Evolutionary conservation across 2,113 vertebrate genomes (phyloP), one percentile per base, ranked within the genome.

Genomic region (Nycticryphes semicollaris): DNA sequence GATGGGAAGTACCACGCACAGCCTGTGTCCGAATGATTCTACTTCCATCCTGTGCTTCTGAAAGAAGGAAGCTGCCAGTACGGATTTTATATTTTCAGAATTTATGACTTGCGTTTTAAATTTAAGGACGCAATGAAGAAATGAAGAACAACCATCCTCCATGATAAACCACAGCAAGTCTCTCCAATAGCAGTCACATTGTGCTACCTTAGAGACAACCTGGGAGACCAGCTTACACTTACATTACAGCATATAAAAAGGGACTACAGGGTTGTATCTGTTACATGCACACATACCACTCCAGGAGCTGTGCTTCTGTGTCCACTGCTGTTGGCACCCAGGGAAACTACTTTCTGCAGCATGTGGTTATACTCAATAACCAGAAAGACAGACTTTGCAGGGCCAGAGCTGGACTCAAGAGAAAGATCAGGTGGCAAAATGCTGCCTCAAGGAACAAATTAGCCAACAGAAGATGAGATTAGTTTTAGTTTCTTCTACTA

Each of bases 341-440:
- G 21, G 28, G 54, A 79, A 93, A 85, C 12, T 17, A 6, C 50
- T 87, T 89, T 87, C 35, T 89, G 57, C 70, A 84, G 30, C 6
- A 30, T 37, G 30, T 68, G 66, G 37, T 82, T 88, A 53, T 67
- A 67, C 28, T 72, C 63, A 69, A 12, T 27, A 81, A 74, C 13
- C 21, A n/a, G 75, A 53, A 53, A 88, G 72, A 66, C 45, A 95
- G 83, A 85, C 12, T 15, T 75, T 84, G 68, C 20, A 57, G 15
- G 24, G 57, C 25, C 87, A 84, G 77, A 87, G 48, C 39, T 31
- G 53, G 57, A 57, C 78, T 84, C 87, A 33, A 41, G 67, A 84
- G 91, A 84, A 95, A 89, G 76, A 87, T 93, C 77, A 91, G 22
- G 51, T 76, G 48, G 48, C 77, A 84, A 87, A 87, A 95, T 10